Percentiles rank a stretch among this genome's conserved stretches.
Conservation (phyloP, 2,797 vertebrate genomes). For the Epinephelus coioides region DNA sequence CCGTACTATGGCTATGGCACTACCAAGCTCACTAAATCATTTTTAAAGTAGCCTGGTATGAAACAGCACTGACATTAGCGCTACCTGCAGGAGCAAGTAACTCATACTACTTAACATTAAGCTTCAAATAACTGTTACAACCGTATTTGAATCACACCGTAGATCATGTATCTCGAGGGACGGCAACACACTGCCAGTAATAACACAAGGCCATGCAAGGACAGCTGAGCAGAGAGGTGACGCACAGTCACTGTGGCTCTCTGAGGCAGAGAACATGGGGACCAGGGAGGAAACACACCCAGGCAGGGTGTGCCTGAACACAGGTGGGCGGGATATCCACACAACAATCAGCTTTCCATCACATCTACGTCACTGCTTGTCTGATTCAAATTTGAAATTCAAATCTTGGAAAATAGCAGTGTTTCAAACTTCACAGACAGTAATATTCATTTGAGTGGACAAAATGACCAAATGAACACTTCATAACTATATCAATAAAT, state of each 20-base stretch:
- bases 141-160: too few species aligned
- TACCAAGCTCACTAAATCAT: too few species aligned
- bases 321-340: not conserved
- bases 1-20: not conserved
- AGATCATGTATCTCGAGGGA: too few species aligned
- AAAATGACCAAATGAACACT: not conserved
- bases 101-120: not conserved
- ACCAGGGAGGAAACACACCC: not conserved
- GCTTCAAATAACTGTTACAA: not conserved
- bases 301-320: not conserved
- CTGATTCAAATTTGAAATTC: conserved; percentile 38
- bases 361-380: not conserved
- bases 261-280: not conserved
- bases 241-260: not conserved
- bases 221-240: conserved; percentile 3
- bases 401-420: conserved; percentile 18
- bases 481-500: not conserved
- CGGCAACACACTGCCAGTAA: not conserved
- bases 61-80: too few species aligned
- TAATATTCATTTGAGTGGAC: not conserved
- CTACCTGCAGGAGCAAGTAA: too few species aligned
- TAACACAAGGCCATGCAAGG: not conserved
- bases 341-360: not conserved
- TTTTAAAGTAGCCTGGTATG: too few species aligned
- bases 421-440: not conserved